phyloP scores from a whole-genome alignment of 2,888 invertebrate genomes.

The Drosophila conformis region DNA sequence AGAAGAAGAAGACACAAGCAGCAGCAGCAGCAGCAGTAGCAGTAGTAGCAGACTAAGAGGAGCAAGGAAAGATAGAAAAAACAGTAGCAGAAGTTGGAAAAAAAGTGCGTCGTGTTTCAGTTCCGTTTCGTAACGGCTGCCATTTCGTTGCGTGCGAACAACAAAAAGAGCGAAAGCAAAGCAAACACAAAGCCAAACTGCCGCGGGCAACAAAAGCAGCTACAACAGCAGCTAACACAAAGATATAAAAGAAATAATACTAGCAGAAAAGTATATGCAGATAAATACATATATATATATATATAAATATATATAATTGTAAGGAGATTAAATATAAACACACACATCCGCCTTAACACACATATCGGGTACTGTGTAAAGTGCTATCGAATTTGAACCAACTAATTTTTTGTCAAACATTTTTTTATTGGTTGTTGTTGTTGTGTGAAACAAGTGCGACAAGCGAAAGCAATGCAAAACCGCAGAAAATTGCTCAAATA shows the following conservation, averaged over 20 bases:
- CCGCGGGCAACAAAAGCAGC: conserved; percentile 57
- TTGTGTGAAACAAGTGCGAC: conserved; percentile 12
- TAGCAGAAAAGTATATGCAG: conserved; percentile 8
- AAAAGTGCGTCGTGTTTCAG: conserved; percentile 61
- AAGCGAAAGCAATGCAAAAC: background rate
- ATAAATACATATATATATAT: conserved; percentile 8
- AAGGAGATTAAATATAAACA: background rate
- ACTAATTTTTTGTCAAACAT: background rate
- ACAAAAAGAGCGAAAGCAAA: conserved; percentile 55
- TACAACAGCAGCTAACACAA: conserved; percentile 25
- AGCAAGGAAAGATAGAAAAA: conserved; percentile 1
- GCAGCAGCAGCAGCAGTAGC: background rate
- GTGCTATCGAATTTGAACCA: conserved; percentile 10
- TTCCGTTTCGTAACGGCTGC: conserved; percentile 59
- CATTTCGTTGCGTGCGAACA: conserved; percentile 46
- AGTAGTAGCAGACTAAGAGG: background rate
- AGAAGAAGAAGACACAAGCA: background rate
- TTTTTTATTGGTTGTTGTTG: conserved; percentile 15
- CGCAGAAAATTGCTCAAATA: background rate
- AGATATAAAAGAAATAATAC: conserved; percentile 5
- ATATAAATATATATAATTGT: conserved; percentile 13
- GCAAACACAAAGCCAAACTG: conserved; percentile 62
- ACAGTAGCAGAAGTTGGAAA: background rate
- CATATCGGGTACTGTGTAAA: conserved; percentile 4
- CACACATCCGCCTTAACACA: background rate